Evolutionary conservation across 2,113 vertebrate species (phyloP).

Genomic region (Rhizomys pruinosus): DNA sequence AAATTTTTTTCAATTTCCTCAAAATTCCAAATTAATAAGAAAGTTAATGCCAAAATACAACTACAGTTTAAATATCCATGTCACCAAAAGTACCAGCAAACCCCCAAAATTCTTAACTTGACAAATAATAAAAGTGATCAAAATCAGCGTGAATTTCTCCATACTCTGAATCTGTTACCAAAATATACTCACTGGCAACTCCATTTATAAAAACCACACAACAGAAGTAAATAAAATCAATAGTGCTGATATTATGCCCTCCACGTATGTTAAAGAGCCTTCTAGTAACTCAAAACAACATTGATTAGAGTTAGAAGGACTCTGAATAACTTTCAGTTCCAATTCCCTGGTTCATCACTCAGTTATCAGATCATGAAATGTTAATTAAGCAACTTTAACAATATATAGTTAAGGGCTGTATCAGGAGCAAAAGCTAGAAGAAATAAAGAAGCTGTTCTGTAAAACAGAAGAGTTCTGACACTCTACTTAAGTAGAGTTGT

Average conservation of each 20-base stretch:
- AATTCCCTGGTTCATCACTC: background rate
- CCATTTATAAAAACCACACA: slow-evolving; percentile 38
- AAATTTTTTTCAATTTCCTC: slow-evolving; percentile 26
- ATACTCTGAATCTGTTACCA: slow-evolving; percentile 14
- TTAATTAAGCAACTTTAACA: slow-evolving; percentile 11
- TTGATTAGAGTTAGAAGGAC: background rate
- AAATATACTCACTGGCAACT: slow-evolving; percentile 46
- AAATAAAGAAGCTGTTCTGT: background rate
- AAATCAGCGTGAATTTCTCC: slow-evolving; percentile 48
- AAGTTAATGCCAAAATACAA: background rate
- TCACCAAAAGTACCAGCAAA: slow-evolving; percentile 60
- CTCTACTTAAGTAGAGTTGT: background rate
- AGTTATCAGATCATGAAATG: background rate
- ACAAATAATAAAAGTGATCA: background rate
- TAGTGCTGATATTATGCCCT: background rate
- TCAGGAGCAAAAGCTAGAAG: slow-evolving; percentile 14
- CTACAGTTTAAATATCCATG: slow-evolving; percentile 7
- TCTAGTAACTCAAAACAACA: slow-evolving; percentile 50
- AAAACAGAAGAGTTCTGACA: background rate
- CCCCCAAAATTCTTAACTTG: background rate
- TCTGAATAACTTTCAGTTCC: slow-evolving; percentile 12
- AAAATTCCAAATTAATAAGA: slow-evolving; percentile 27
- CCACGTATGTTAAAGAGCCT: background rate
- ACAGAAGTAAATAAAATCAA: slow-evolving; percentile 20
- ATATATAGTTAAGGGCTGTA: background rate